Evolutionary conservation across 2,888 invertebrate genomes (phyloP), one percentile per base, ranked within the genome.

Genomic region (Chironomus riparius): DNA sequence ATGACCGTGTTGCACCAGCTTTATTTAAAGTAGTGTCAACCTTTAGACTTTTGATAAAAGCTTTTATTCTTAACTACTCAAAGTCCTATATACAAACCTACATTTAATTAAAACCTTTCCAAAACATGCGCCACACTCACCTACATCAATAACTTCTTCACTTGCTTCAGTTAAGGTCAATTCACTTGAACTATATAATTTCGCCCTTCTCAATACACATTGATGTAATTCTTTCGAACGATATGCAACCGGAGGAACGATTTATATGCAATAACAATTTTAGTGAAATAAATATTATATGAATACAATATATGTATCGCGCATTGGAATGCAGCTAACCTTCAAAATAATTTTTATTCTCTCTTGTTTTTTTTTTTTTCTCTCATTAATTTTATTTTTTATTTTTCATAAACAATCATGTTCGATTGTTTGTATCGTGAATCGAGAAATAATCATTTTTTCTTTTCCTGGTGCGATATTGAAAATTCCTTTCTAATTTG

Each of bases 171-270:
- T 48, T 71, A 24, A 71, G 56, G 71, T 56, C 18, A 72, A 62
- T 72, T 72, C 61, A 28, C 62, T 73, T 72, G 71, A 71, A 72
- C 73, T 73, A 62, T 18, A 68, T 22, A 68, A 74, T 68, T 74
- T 38, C 38, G 38, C 56, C 62, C 62, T 72, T 24, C 56, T 56
- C 72, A 72, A 72, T 68, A 74, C 68, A 73, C 65, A 65, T 10
- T 13, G 22, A 65, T 24, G 21, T 21, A 21, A 65, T 10, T 21
- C 65, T 18, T 38, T 10, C 38, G 4, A 38, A 4, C 65, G 21
- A 65, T 65, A 22, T 65, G 65, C 65, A 65, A 65, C 65, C 22
- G 65, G 24, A 65, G 65, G 21, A 65, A 22, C 65, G 24, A 65
- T 65, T 65, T 65, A 65, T 65, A 18, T 56, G 56, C 56, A 56